Conservation (phyloP, 2,797 vertebrate genomes). For the Betta splendens region DNA sequence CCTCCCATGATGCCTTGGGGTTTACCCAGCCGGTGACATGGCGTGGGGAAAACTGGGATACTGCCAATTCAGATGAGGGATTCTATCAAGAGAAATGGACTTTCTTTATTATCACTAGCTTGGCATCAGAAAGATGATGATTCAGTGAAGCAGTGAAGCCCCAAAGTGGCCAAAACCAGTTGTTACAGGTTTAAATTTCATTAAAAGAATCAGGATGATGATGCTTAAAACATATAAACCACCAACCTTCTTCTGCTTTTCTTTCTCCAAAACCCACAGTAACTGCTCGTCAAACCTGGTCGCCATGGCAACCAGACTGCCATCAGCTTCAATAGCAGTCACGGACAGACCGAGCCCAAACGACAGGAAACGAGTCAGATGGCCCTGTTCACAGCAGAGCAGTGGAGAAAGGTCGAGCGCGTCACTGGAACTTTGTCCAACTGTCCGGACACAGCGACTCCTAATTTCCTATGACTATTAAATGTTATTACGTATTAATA, state of each 20-base stretch:
- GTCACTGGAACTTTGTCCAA: neutral
- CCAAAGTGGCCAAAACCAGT: slow-evolving; percentile 2
- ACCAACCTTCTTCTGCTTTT: slow-evolving; percentile 68
- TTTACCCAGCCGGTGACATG: slow-evolving; percentile 87
- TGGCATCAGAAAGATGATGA: neutral
- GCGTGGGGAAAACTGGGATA: slow-evolving; percentile 47
- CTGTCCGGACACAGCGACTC: too few relatives aligned
- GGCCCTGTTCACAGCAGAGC: slow-evolving; percentile 80
- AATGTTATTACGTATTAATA: too few relatives aligned
- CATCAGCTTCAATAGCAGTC: slow-evolving; percentile 88
- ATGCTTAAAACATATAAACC: neutral
- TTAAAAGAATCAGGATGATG: too few relatives aligned
- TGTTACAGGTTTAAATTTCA: neutral
- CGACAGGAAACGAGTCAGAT: slow-evolving; percentile 89
- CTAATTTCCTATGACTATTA: neutral
- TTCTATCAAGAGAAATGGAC: slow-evolving; percentile 56
- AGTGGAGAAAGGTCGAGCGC: neutral
- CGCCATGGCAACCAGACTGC: slow-evolving; percentile 79
- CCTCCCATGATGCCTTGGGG: slow-evolving; percentile 81
- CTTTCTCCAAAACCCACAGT: slow-evolving; percentile 79
- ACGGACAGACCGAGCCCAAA: slow-evolving; percentile 87
- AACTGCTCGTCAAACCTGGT: slow-evolving; percentile 85
- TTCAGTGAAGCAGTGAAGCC: too few relatives aligned
- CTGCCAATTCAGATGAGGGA: slow-evolving; percentile 19
- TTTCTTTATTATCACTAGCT: neutral